Evolutionary conservation across 2,113 vertebrate genomes (phyloP).

Genomic region (Gymnarchus niloticus): DNA sequence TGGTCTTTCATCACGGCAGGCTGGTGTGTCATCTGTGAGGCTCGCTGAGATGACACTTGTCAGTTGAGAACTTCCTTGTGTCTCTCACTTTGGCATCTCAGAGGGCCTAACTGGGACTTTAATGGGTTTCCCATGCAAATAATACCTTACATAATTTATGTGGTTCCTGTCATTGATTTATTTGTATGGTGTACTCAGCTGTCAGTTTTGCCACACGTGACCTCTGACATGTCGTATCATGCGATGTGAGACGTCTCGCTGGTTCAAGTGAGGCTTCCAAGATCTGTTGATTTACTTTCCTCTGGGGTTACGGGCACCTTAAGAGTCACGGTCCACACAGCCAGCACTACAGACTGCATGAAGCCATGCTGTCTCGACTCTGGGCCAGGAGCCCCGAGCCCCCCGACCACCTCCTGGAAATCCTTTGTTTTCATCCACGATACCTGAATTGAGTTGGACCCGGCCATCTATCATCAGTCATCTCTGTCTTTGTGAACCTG

Average conservation of each 20-base stretch:
- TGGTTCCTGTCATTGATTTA: not conserved
- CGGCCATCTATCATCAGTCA: not conserved
- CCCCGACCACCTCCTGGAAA: not conserved
- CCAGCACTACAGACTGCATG: not conserved
- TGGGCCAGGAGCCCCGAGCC: not conserved
- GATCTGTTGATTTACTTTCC: not conserved
- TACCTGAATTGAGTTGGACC: slow-evolving; percentile 3
- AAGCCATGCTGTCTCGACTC: not conserved
- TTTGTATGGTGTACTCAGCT: not conserved
- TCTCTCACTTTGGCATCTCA: not conserved
- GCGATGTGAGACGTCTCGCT: not conserved
- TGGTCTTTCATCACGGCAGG: no score
- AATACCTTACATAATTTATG: not conserved
- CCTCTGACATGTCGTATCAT: not conserved
- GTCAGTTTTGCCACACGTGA: not conserved
- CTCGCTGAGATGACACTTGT: not conserved
- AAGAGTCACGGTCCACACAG: not conserved
- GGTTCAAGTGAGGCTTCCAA: not conserved
- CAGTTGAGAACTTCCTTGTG: not conserved
- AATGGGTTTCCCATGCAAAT: not conserved
- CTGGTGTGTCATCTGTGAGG: not conserved
- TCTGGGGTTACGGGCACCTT: not conserved
- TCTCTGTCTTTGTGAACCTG: not conserved
- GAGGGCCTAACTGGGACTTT: not conserved
- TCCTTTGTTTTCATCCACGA: slow-evolving; percentile 2